These are phyloP conservation scores for Fissipunctia ypsillon DNA, from an alignment of 2,888 invertebrate species.

Conservation along the genomic window DNA sequence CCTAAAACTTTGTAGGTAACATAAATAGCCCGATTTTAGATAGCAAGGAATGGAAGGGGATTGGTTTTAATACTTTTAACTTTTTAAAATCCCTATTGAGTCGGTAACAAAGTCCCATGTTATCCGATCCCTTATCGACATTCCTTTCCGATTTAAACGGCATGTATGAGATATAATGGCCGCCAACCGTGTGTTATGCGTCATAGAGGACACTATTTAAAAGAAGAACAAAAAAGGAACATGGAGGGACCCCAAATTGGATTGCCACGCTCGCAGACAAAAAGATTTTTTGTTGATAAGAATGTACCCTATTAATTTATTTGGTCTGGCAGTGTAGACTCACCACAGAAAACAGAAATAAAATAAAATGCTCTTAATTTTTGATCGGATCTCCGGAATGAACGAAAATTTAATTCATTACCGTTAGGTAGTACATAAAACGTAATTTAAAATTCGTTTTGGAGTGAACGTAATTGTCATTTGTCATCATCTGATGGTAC, in stretches of 20 bases:
- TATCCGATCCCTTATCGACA: constrained; percentile 37
- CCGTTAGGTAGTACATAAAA: constrained; percentile 5
- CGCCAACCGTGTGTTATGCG: constrained; percentile 47
- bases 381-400: not conserved
- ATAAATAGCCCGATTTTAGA: constrained; percentile 20
- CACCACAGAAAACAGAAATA: not conserved
- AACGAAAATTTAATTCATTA: not conserved
- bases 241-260: constrained; percentile 43
- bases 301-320: constrained; percentile 27
- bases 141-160: constrained; percentile 36
- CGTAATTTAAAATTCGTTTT: constrained; percentile 29
- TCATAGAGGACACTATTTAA: constrained; percentile 56
- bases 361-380: constrained; percentile 15
- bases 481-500: constrained; percentile 47
- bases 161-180: constrained; percentile 31
- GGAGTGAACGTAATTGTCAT: constrained; percentile 39
- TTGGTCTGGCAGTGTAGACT: constrained; percentile 39
- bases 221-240: constrained; percentile 35
- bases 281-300: constrained; percentile 35
- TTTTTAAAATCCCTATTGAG: constrained; percentile 35
- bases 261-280: constrained; percentile 31
- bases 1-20: constrained; percentile 30
- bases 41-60: not conserved
- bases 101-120: constrained; percentile 15
- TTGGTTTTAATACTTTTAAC: constrained; percentile 30